Conservation (phyloP, 2,113 vertebrate species). For the Alligator sinensis region DNA sequence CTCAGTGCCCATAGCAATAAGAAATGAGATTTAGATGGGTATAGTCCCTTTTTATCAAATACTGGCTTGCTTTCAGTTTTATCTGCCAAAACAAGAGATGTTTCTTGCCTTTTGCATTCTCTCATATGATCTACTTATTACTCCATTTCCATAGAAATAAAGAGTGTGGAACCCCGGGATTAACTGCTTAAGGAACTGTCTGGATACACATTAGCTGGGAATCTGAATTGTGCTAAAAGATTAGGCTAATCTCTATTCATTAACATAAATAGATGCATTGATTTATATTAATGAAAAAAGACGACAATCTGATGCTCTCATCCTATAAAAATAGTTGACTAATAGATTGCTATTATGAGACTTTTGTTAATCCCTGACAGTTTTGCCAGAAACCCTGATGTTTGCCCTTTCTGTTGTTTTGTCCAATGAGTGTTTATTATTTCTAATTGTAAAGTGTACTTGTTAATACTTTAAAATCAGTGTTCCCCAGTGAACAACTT, state of each 20-base stretch:
- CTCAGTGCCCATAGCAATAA: neutral
- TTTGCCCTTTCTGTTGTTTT: neutral
- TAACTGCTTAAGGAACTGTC: neutral
- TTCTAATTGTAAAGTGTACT: neutral
- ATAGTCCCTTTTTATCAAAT: neutral
- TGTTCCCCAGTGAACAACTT: neutral
- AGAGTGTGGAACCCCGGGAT: neutral
- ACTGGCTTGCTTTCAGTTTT: neutral
- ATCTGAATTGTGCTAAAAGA: neutral
- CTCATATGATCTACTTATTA: neutral
- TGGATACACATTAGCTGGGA: neutral
- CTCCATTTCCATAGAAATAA: neutral
- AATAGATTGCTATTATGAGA: too few species aligned
- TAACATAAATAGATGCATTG: neutral
- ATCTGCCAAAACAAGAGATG: neutral
- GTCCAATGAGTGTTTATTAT: neutral
- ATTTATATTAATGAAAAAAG: too few species aligned
- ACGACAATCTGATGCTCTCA: too few species aligned
- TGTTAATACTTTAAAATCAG: neutral
- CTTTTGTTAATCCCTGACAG: too few species aligned
- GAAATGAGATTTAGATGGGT: neutral
- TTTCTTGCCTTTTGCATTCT: neutral
- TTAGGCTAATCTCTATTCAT: neutral
- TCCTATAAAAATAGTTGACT: too few species aligned
- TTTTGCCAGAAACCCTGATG: neutral